phyloP scores from a whole-genome alignment of 2,797 vertebrate genomes.

The Telmatherina bonti region DNA sequence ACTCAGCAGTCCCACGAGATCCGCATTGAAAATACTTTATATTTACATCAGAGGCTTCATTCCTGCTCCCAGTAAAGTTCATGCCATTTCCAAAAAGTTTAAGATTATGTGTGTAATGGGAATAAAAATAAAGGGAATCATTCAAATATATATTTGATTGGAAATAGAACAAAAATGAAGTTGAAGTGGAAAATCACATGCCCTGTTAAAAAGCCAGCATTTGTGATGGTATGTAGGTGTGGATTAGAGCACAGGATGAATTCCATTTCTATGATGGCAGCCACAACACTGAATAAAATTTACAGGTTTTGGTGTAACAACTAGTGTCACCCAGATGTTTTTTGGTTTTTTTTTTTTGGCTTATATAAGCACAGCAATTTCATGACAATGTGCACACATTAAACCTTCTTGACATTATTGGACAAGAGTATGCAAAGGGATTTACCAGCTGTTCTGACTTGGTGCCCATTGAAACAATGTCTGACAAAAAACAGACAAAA shows the following conservation, averaged over 20 bases:
- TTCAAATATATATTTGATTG: not conserved
- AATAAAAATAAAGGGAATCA: too few species aligned
- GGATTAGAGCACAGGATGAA: not conserved
- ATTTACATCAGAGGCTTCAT: not conserved
- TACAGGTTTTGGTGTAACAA: not conserved
- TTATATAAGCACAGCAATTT: not conserved
- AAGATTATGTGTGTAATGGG: not conserved
- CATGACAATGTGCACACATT: not conserved
- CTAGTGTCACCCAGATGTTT: not conserved
- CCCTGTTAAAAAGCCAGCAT: too few species aligned
- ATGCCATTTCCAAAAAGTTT: not conserved
- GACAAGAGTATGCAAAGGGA: not conserved
- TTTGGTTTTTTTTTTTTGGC: not conserved
- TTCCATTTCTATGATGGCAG: not conserved
- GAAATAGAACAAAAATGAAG: not conserved
- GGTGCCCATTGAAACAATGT: not conserved
- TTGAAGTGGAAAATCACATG: too few species aligned
- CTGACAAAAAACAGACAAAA: not conserved
- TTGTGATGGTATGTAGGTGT: too few species aligned
- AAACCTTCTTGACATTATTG: not conserved
- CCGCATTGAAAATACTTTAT: not conserved
- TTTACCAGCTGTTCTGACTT: not conserved
- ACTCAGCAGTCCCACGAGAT: not conserved
- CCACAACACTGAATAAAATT: not conserved
- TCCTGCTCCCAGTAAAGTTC: not conserved